These are phyloP conservation scores for Gavia stellata DNA, from an alignment of 2,113 vertebrate species.

Conservation along the genomic window DNA sequence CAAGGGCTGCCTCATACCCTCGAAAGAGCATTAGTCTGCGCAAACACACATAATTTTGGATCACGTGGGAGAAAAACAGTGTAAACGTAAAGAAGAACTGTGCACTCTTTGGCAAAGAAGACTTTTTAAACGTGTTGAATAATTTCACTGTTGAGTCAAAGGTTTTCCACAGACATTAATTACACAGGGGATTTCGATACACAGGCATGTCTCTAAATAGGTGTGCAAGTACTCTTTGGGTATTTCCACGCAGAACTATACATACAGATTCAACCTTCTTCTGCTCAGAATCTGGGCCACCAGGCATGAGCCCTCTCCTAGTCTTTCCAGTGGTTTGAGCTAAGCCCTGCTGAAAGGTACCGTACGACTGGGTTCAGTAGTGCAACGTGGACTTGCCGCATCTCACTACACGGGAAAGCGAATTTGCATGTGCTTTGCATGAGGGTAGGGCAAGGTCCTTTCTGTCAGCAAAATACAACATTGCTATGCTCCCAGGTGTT, in stretches of 20 bases:
- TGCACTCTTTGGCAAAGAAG: neutral
- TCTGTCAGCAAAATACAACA: neutral
- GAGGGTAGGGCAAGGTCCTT: neutral
- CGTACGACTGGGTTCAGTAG: neutral
- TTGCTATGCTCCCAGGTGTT: neutral
- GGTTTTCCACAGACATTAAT: neutral
- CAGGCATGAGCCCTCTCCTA: neutral
- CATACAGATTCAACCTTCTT: neutral
- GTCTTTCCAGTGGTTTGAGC: neutral
- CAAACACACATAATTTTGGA: neutral
- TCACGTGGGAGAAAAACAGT: neutral
- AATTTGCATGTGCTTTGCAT: neutral
- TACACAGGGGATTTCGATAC: neutral
- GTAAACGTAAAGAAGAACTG: neutral
- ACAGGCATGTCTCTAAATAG: accelerated
- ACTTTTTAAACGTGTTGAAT: neutral
- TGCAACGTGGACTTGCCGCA: accelerated
- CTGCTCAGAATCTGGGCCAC: neutral
- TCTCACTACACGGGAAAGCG: neutral
- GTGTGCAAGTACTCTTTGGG: neutral
- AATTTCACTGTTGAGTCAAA: neutral
- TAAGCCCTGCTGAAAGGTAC: neutral
- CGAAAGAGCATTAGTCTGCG: neutral
- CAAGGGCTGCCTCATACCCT: neutral
- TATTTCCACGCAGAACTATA: neutral